Conservation (phyloP, 2,113 vertebrate genomes). For the Cinclus cinclus region DNA sequence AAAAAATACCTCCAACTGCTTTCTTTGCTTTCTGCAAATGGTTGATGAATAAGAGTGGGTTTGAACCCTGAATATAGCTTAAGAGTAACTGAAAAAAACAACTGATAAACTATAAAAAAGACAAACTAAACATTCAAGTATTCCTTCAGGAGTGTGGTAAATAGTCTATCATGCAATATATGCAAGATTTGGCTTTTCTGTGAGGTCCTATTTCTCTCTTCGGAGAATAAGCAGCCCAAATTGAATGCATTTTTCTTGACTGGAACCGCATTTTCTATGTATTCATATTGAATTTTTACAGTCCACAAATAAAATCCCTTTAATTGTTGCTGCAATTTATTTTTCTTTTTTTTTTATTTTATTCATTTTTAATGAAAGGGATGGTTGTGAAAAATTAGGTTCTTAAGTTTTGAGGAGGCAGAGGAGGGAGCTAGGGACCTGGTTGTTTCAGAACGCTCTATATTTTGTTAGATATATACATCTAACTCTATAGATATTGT, state of each 20-base stretch:
- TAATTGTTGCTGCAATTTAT: neutral
- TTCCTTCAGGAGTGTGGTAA: neutral
- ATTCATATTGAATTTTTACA: neutral
- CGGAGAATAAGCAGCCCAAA: neutral
- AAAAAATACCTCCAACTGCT: accelerated
- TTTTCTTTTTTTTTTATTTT: neutral
- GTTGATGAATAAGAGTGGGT: neutral
- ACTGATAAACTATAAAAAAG: neutral
- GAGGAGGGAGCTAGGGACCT: accelerated
- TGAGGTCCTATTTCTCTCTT: neutral
- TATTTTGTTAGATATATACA: neutral
- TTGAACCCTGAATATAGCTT: neutral
- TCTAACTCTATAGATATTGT: neutral
- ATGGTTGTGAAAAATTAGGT: neutral
- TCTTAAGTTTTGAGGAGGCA: neutral
- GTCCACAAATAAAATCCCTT: neutral
- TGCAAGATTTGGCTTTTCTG: neutral
- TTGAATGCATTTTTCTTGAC: accelerated
- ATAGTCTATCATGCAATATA: neutral
- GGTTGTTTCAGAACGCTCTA: neutral
- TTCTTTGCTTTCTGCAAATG: neutral
- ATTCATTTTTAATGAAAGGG: neutral
- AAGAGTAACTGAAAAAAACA: neutral
- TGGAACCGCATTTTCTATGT: neutral
- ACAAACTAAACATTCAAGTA: neutral